These are phyloP conservation scores for Drosophila subpulchrella DNA, from an alignment of 1,140 invertebrate species.

Conservation along the genomic window DNA sequence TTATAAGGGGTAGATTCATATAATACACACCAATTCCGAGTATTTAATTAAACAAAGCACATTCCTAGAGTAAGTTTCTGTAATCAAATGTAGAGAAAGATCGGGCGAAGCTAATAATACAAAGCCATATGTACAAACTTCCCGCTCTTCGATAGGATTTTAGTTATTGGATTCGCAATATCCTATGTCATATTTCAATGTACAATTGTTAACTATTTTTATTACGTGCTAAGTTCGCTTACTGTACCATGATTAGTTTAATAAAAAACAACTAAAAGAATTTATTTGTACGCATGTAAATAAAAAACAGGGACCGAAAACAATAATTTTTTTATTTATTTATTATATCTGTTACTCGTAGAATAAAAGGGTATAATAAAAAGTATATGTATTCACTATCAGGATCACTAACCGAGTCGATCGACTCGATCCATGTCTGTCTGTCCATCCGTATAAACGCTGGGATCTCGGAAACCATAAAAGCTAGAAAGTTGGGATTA, in stretches of 20 bases:
- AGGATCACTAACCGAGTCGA: no score
- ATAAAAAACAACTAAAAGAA: slow-evolving; percentile 42
- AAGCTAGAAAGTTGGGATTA: no score
- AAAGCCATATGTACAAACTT: slow-evolving; percentile 41
- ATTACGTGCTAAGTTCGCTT: slow-evolving; percentile 18
- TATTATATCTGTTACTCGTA: no score
- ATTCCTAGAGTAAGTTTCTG: slow-evolving; percentile 15
- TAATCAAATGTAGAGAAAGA: neutral
- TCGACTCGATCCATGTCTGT: no score
- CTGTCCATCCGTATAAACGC: no score
- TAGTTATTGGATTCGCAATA: neutral
- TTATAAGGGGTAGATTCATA: slow-evolving; percentile 33
- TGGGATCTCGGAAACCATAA: no score
- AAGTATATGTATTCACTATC: no score
- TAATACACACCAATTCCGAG: neutral
- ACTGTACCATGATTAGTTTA: slow-evolving; percentile 17
- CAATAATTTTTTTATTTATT: no score
- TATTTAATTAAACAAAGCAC: neutral
- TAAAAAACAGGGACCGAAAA: neutral
- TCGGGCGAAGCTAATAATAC: slow-evolving; percentile 9
- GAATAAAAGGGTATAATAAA: no score
- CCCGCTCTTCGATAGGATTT: slow-evolving; percentile 20
- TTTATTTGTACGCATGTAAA: slow-evolving; percentile 55
- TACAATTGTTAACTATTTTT: slow-evolving; percentile 21
- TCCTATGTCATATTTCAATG: slow-evolving; percentile 5